Conservation (phyloP, 2,113 vertebrate species). For the Datnioides undecimradiatus region DNA sequence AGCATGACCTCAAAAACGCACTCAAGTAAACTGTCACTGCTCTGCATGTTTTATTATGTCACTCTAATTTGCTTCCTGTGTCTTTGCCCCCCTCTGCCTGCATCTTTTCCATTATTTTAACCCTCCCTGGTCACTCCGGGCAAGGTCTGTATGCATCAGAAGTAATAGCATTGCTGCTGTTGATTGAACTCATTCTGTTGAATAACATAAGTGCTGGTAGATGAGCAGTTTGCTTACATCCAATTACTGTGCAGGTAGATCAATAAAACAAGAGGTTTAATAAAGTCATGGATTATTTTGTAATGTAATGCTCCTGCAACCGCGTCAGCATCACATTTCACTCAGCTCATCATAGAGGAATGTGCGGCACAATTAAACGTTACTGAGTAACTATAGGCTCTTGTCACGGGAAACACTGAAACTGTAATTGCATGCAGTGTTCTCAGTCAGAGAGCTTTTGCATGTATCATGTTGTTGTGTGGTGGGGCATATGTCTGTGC, state of each 20-base stretch:
- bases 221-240: constrained; percentile 34
- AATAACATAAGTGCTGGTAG: constrained; percentile 10
- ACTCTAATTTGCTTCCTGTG: background rate
- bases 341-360: constrained; percentile 18
- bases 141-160: background rate
- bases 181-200: constrained; percentile 40
- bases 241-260: constrained; percentile 47
- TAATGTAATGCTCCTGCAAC: constrained; percentile 10
- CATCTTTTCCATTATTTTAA: background rate
- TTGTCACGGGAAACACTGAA: constrained; percentile 46
- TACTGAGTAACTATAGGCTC: constrained; percentile 9
- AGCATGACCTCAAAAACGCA: constrained; percentile 2
- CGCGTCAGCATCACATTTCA: background rate
- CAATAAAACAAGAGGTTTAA: constrained; percentile 61
- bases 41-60: constrained; percentile 13
- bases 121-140: background rate
- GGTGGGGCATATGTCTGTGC: constrained; percentile 1
- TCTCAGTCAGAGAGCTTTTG: constrained; percentile 12
- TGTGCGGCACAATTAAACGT: background rate
- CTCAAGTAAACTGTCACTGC: background rate
- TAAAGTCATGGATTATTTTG: constrained; percentile 55
- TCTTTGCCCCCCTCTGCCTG: background rate
- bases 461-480: constrained; percentile 29
- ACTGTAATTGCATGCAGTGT: constrained; percentile 36
- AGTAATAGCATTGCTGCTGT: constrained; percentile 8